A percentile compares a stretch with the other conserved stretches of the same genome.
Evolutionary conservation across 2,888 invertebrate species (phyloP).

Genomic region (Hyposoter didymator): DNA sequence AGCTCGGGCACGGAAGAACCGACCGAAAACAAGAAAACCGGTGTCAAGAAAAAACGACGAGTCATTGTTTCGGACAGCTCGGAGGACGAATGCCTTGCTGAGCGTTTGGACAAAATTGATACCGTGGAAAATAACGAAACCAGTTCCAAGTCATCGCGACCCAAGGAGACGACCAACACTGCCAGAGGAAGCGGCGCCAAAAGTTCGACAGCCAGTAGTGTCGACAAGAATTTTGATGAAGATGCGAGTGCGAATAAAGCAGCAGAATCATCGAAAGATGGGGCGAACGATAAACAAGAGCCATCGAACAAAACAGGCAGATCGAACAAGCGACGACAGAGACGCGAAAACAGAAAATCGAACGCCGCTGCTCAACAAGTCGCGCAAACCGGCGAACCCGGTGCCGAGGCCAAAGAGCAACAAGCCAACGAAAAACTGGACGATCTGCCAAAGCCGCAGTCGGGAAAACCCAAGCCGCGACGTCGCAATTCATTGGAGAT

Average conservation of each 20-base stretch:
- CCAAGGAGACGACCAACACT: slow-evolving; percentile 17
- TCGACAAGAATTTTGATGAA: slow-evolving; percentile 57
- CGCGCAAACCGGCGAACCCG: slow-evolving; percentile 60
- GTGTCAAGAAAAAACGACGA: slow-evolving; percentile 73
- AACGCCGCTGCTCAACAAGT: background rate
- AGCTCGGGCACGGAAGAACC: slow-evolving; percentile 81
- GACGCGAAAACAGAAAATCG: slow-evolving; percentile 46
- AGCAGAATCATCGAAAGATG: slow-evolving; percentile 35
- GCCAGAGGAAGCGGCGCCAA: slow-evolving; percentile 48
- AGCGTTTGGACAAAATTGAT: slow-evolving; percentile 68
- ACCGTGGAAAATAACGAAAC: slow-evolving; percentile 34
- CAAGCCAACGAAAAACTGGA: slow-evolving; percentile 47
- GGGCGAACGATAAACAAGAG: slow-evolving; percentile 55
- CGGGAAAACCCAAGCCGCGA: slow-evolving; percentile 73
- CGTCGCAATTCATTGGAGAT: slow-evolving; percentile 86
- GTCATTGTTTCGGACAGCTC: slow-evolving; percentile 79
- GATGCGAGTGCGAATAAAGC: slow-evolving; percentile 61
- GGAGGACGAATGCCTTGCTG: slow-evolving; percentile 77
- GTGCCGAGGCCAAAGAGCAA: slow-evolving; percentile 55
- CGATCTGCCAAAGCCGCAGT: slow-evolving; percentile 55
- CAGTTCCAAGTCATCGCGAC: background rate
- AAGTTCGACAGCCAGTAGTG: slow-evolving; percentile 57
- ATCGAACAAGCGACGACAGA: slow-evolving; percentile 57
- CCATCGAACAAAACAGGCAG: slow-evolving; percentile 68
- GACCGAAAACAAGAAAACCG: slow-evolving; percentile 59